Base-by-base conservation (phyloP, 2,888 invertebrate genomes). In the Phalangium opilio region DNA sequence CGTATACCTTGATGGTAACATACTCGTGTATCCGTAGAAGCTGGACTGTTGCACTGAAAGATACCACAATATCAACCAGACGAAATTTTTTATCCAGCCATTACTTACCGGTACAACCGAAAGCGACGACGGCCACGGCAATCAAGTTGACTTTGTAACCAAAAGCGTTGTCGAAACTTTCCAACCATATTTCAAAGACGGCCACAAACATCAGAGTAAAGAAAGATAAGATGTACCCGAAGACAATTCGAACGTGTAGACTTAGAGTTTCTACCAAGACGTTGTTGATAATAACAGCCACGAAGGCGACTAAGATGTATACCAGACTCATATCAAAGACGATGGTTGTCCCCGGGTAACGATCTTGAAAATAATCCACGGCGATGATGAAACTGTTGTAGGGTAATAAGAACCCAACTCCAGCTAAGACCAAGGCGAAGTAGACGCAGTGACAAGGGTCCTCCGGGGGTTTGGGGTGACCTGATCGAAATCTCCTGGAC, bases 361-460 rank as follows among this genome's bases (percentile, higher is more conserved):
- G 76, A 17, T 74, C 73, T 69, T 86, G 84, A 70, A 86, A 90
- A 68, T 85, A 90, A 68, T 90, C 90, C 58, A 86, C 85, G 8
- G 90, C 89, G 69, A 87, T 86, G 63, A 90, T 85, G 66, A 90
- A 90, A 64, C 87, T 87, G 74, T 89, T 89, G 68, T 87, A 90
- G 10, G 90, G 90, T 52, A 90, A 73, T 43, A 90, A 73, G 64
- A 90, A 90, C 39, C 89, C 89, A 55, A 83, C 79, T 14, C 90
- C 90, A 21, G 87, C 86, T 48, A 87, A 71, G 45, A 87, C 74
- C 52, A 90, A 73, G 1, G 81, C 77, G 51, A 79, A 61, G 62
- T 82, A 84, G 50, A 84, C 77, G 44, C 76, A 73, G 65, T 79
- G 78, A 65, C 75, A 78, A 10, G 52, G 52, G 55, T 64, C 64